Evolutionary conservation across 2,113 vertebrate genomes (phyloP).

Genomic region (Prolemur simus): DNA sequence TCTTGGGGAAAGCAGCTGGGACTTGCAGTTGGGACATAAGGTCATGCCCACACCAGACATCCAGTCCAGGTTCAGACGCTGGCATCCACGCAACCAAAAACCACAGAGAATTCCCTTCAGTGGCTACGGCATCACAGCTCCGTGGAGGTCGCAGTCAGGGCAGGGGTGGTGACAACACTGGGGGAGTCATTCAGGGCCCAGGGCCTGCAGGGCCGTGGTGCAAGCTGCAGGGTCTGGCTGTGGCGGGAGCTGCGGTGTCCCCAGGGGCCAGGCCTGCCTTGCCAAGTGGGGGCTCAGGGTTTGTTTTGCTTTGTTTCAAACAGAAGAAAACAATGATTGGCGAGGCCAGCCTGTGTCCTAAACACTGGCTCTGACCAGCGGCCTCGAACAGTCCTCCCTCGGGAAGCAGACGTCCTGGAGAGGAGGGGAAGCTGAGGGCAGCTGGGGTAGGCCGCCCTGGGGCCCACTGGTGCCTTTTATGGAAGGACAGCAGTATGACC

Average conservation of each 20-base stretch:
- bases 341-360: conserved; percentile 12
- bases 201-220: rapidly evolving
- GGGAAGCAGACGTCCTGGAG: not conserved
- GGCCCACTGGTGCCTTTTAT: rapidly evolving
- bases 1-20: not conserved
- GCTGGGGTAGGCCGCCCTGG: not conserved
- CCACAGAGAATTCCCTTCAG: not conserved
- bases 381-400: not conserved
- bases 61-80: not conserved
- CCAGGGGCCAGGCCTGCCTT: not conserved
- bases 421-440: not conserved
- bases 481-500: not conserved
- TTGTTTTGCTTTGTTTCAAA: not conserved
- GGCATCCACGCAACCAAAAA: not conserved
- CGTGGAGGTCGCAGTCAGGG: rapidly evolving
- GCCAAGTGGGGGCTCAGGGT: not conserved
- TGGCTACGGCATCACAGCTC: not conserved
- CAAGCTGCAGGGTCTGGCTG: not conserved
- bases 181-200: not conserved
- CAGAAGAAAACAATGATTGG: conserved; percentile 44
- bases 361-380: not conserved
- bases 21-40: not conserved
- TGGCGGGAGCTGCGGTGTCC: not conserved
- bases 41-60: not conserved
- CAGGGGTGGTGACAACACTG: rapidly evolving